A percentile compares a stretch with the other conserved stretches of the same genome.
phyloP scores from a whole-genome alignment of 2,888 invertebrate species.

The Drosophila barbarae region DNA sequence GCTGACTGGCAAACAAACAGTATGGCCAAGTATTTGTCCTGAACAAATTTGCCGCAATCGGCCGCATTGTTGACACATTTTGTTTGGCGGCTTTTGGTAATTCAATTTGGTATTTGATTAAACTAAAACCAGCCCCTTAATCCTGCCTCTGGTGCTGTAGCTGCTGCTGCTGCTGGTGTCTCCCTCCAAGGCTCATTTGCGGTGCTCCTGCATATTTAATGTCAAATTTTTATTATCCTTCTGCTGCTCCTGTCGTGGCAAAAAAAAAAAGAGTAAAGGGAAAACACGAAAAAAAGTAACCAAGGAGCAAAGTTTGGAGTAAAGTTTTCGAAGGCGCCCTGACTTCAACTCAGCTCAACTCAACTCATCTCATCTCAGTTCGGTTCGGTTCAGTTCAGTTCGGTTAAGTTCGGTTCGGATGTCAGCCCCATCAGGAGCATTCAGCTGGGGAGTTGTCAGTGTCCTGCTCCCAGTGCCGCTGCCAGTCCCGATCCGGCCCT shows the following conservation, averaged over 20 bases:
- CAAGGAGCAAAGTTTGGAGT: constrained; percentile 61
- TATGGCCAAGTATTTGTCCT: constrained; percentile 45
- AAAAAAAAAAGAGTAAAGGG: constrained; percentile 1
- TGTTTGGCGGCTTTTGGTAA: constrained; percentile 61
- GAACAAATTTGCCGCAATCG: constrained; percentile 42
- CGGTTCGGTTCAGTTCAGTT: constrained; percentile 30
- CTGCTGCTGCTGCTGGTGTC: constrained; percentile 1
- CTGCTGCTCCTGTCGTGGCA: constrained; percentile 22
- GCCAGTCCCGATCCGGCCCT: constrained; percentile 30
- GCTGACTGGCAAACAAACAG: constrained; percentile 38
- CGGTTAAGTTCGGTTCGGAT: constrained; percentile 58
- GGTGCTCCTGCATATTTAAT: constrained; percentile 69
- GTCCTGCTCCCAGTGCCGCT: constrained; percentile 33
- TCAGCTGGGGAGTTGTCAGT: constrained; percentile 71
- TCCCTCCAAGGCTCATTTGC: constrained; percentile 58
- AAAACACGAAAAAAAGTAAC: constrained; percentile 6
- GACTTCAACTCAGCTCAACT: constrained; percentile 51
- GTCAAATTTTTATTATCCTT: constrained; percentile 65
- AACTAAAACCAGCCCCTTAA: constrained; percentile 39
- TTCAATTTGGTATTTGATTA: constrained; percentile 69
- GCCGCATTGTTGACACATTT: constrained; percentile 48
- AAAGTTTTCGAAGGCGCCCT: constrained; percentile 68
- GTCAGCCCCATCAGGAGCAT: constrained; percentile 61
- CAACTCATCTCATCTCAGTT: constrained; percentile 40
- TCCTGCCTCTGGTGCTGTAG: background rate